A percentile compares a stretch with the other conserved stretches of the same genome.
phyloP scores from a whole-genome alignment of 2,888 invertebrate genomes.

The Elegia similella region DNA sequence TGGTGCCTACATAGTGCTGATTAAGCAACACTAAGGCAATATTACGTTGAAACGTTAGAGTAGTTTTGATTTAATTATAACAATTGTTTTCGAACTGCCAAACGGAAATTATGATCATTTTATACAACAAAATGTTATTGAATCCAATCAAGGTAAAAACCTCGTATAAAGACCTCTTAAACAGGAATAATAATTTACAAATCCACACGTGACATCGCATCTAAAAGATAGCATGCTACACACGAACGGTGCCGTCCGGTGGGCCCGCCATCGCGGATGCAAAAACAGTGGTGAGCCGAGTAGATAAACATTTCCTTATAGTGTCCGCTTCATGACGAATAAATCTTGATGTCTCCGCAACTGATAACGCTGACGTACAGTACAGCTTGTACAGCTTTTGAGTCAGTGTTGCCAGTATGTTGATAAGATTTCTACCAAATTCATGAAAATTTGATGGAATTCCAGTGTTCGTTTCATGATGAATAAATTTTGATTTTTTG shows the following conservation, averaged over 20 bases:
- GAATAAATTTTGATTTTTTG: slow-evolving; percentile 70
- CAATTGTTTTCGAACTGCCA: too few relatives aligned
- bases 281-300: slow-evolving; percentile 46
- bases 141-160: not conserved
- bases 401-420: slow-evolving; percentile 40
- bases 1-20: too few relatives aligned
- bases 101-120: too few relatives aligned
- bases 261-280: slow-evolving; percentile 24
- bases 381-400: slow-evolving; percentile 41
- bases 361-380: slow-evolving; percentile 44
- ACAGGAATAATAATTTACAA: slow-evolving; percentile 8
- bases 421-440: too few relatives aligned
- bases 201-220: slow-evolving; percentile 9
- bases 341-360: slow-evolving; percentile 65
- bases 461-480: slow-evolving; percentile 58
- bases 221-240: slow-evolving; percentile 10
- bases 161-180: too few relatives aligned
- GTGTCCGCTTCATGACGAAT: slow-evolving; percentile 61
- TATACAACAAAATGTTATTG: not conserved
- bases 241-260: slow-evolving; percentile 21
- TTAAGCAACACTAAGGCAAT: too few relatives aligned
- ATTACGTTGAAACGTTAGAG: too few relatives aligned
- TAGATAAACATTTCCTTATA: slow-evolving; percentile 68
- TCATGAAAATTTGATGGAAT: too few relatives aligned
- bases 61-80: too few relatives aligned